Evolutionary conservation across 2,113 vertebrate genomes (phyloP).

Genomic region (Sylvietta virens): DNA sequence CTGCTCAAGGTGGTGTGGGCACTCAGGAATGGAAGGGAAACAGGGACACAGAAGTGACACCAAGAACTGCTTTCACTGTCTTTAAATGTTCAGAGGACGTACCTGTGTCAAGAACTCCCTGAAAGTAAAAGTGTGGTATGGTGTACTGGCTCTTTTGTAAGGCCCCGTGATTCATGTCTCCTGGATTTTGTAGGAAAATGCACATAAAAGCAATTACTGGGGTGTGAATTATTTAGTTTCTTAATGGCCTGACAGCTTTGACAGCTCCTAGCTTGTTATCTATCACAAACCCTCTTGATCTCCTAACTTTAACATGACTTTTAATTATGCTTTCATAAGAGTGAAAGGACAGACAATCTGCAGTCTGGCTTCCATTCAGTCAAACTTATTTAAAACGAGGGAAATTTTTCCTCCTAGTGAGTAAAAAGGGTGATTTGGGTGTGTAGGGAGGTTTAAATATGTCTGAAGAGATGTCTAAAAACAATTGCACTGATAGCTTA

Average conservation of each 20-base stretch:
- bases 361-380: neutral
- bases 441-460: neutral
- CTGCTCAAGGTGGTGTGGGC: neutral
- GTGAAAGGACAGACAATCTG: neutral
- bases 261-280: constrained; percentile 72
- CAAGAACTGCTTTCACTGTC: accelerated
- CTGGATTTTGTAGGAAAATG: constrained; percentile 68
- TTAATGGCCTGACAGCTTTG: constrained; percentile 73
- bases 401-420: neutral
- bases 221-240: constrained; percentile 75
- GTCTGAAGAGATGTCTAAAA: neutral
- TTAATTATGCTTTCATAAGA: constrained; percentile 52
- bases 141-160: constrained; percentile 15
- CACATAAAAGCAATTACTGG: constrained; percentile 76
- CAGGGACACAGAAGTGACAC: neutral
- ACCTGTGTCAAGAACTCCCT: neutral
- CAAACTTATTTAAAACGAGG: neutral
- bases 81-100: neutral
- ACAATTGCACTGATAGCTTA: neutral
- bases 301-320: constrained; percentile 58
- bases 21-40: neutral
- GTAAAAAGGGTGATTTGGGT: neutral
- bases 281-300: constrained; percentile 54
- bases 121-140: neutral
- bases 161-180: constrained; percentile 68